Base-by-base conservation (phyloP, 2,797 vertebrate species). In the Decapterus maruadsi region DNA sequence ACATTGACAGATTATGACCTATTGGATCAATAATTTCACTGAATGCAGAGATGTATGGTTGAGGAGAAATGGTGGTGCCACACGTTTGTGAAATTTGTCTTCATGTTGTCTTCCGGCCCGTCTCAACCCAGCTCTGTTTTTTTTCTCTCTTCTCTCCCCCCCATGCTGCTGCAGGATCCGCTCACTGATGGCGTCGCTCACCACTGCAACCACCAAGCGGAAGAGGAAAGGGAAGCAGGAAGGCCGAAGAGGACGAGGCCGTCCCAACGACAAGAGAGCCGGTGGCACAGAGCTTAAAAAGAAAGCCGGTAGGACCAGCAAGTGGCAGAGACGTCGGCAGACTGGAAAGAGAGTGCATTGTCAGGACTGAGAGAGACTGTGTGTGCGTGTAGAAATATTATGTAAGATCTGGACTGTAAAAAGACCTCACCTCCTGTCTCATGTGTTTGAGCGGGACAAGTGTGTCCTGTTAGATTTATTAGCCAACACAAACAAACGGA, bases 301-400 rank as follows among this genome's bases (percentile, higher is more conserved):
- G 81, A 90, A 82, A 29, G 62, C 77, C 0, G 93, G 95, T 1
- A 95, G 87, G 62, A 97, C 96, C 58, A 96, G 93, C 75, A 98
- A 97, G 90, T 90, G 86, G 22, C 96, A 97, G 88, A 94, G 98
- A 34, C 96, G 97, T 17, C 90, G 92, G 31, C 90, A 95, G 78
- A 98, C 97, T 0, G 93, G 93, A 68, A 90, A 82, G 0, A 92
- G 91, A 43, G 65, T 38, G 14, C 85, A 87, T 50, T 66, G 85
- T 36, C 86, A 90, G 60, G 95, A 97, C 43, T 96, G 92, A 94
- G 20, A 20, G 22, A 5, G 22, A 16, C 12, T 45, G 10, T 34
- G 31, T 34, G 46, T 34, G 31, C 6, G 46, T 42, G 4, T 16
- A 17, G 16, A 42, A 63, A 42, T 19, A 31, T 26, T 8, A 46